Percentiles rank a stretch among this genome's conserved stretches.
Conservation (phyloP, 2,797 vertebrate genomes). For the Danionella dracula region DNA sequence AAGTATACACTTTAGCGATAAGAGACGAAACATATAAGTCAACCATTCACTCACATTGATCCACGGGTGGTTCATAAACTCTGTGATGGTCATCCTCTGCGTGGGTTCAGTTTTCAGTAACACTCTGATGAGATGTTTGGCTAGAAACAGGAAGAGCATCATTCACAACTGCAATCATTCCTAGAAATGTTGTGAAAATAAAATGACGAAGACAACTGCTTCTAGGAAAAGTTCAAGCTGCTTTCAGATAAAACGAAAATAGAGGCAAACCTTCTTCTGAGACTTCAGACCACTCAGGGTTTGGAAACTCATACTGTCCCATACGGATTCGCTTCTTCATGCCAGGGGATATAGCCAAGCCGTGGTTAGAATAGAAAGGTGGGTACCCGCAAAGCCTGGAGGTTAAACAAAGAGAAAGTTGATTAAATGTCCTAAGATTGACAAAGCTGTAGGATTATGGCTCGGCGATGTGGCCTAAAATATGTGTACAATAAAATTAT, state of each 20-base stretch:
- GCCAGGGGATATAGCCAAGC: constrained; percentile 94
- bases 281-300: constrained; percentile 93
- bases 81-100: constrained; percentile 94
- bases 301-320: constrained; percentile 96
- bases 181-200: neutral
- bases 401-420: neutral
- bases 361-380: constrained; percentile 97
- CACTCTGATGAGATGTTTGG: constrained; percentile 90
- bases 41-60: constrained; percentile 80
- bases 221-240: neutral
- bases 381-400: constrained; percentile 91
- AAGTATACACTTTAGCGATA: no score
- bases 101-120: constrained; percentile 95
- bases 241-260: neutral
- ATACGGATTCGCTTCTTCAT: constrained; percentile 94
- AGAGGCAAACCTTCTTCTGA: constrained; percentile 85
- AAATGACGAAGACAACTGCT: neutral
- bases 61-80: constrained; percentile 99
- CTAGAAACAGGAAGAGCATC: constrained; percentile 55
- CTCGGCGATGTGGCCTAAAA: no score
- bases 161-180: neutral
- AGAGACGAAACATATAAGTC: neutral
- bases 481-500: no score
- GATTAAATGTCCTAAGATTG: no score
- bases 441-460: no score